Conservation (phyloP, 2,888 invertebrate species). For the Agrotis puta region DNA sequence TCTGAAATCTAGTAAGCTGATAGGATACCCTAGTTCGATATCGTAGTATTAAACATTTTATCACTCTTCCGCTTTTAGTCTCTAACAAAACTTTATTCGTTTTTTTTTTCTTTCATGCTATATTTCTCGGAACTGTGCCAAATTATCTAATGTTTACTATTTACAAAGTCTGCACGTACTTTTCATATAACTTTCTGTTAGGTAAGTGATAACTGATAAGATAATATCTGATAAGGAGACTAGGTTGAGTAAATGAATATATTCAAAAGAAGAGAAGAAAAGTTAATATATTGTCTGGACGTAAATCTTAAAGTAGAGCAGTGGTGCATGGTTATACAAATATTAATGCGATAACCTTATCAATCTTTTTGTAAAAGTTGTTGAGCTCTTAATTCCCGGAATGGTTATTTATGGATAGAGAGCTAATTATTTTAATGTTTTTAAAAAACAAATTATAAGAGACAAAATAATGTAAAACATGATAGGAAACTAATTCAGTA, state of each 20-base stretch:
- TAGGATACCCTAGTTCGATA: slow-evolving; percentile 49
- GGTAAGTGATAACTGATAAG: slow-evolving; percentile 62
- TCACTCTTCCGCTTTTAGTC: slow-evolving; percentile 35
- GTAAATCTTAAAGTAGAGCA: slow-evolving; percentile 19
- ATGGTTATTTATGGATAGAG: background rate
- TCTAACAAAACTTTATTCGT: slow-evolving; percentile 31
- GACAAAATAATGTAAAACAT: too few species aligned
- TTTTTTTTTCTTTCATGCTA: slow-evolving; percentile 21
- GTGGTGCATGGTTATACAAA: slow-evolving; percentile 13
- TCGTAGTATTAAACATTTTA: slow-evolving; percentile 35
- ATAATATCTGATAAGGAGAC: slow-evolving; percentile 57
- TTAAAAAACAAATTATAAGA: too few species aligned
- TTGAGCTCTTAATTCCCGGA: background rate
- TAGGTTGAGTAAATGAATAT: slow-evolving; percentile 55
- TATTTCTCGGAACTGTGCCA: slow-evolving; percentile 51
- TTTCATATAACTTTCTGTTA: slow-evolving; percentile 65
- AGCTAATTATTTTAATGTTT: too few species aligned
- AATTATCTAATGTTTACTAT: slow-evolving; percentile 64
- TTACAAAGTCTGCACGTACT: slow-evolving; percentile 50
- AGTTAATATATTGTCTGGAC: slow-evolving; percentile 33
- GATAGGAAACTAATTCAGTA: too few species aligned
- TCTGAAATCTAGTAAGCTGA: slow-evolving; percentile 43
- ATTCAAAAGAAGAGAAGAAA: slow-evolving; percentile 28
- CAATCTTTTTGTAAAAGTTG: background rate
- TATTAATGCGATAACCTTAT: background rate